Evolutionary conservation across 1,140 invertebrate genomes (phyloP).

Genomic region (Heterodera carotae): DNA sequence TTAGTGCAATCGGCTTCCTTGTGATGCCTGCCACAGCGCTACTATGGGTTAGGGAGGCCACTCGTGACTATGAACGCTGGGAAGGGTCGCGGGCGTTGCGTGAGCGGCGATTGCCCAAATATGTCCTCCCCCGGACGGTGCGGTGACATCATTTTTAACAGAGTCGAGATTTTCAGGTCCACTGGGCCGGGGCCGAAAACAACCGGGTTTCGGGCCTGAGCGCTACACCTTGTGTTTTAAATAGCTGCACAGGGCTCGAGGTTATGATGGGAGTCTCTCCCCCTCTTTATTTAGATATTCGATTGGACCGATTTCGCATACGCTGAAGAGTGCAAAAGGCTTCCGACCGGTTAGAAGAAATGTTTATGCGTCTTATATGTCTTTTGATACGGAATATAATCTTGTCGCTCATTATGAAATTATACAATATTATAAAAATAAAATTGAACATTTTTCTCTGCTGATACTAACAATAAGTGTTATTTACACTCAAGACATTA

Average conservation of each 20-base stretch:
- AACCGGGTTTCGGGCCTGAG: no score
- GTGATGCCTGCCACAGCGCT: background rate
- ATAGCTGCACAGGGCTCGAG: no score
- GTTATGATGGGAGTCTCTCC: no score
- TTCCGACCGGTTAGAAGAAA: background rate
- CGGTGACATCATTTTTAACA: no score
- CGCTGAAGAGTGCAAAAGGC: background rate
- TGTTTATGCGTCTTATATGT: background rate
- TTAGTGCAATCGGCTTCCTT: background rate
- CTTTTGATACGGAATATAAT: background rate
- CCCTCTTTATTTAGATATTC: slow-evolving; percentile 9
- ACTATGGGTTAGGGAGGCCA: slow-evolving; percentile 11
- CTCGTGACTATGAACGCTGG: slow-evolving; percentile 10
- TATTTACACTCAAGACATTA: no score
- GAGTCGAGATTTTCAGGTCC: no score
- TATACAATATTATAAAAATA: no score
- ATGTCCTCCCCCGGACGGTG: slow-evolving; percentile 16
- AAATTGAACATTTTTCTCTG: slow-evolving; percentile 1
- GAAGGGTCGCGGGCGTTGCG: slow-evolving; percentile 5
- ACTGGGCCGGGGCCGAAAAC: no score
- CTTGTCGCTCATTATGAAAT: no score
- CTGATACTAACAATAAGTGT: no score
- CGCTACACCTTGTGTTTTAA: no score
- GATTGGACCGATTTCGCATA: background rate
- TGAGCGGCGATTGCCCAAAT: slow-evolving; percentile 15